Evolutionary conservation across 2,797 vertebrate species (phyloP).

Genomic region (Pogoniulus pusillus): DNA sequence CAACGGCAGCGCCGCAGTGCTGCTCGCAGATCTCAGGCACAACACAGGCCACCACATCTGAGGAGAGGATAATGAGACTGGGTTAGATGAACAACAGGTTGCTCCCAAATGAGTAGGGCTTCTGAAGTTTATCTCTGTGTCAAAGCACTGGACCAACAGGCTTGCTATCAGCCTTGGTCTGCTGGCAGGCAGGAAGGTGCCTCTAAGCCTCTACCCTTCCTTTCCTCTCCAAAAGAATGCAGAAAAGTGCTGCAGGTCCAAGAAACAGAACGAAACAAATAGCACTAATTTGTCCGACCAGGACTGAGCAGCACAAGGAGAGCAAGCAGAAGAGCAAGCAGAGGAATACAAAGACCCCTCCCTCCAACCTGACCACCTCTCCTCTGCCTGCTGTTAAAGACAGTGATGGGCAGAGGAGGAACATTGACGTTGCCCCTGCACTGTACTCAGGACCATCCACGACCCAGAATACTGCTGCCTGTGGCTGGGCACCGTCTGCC

Average conservation of each 20-base stretch:
- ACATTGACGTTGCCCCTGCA: background rate
- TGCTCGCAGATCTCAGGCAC: slow-evolving; percentile 77
- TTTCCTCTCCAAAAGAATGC: background rate
- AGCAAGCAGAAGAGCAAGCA: background rate
- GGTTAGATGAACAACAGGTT: background rate
- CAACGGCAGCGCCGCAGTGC: slow-evolving; percentile 83
- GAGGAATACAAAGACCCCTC: background rate
- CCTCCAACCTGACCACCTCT: background rate
- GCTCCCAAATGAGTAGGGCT: background rate
- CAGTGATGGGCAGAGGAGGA: background rate
- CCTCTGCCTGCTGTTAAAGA: background rate
- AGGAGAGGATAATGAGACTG: background rate
- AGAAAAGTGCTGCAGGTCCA: background rate
- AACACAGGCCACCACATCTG: slow-evolving; percentile 89
- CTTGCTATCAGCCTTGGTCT: background rate
- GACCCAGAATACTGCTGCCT: background rate
- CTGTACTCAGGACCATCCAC: rapidly evolving
- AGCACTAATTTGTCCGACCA: background rate
- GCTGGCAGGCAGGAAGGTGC: background rate
- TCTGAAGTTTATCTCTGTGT: background rate
- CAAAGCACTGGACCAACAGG: background rate
- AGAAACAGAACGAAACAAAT: too few species aligned
- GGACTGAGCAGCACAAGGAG: background rate
- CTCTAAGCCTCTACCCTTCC: background rate
- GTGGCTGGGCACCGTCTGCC: background rate